Evolutionary conservation across 2,888 invertebrate species (phyloP).

Genomic region (Drosophila meridionalis): DNA sequence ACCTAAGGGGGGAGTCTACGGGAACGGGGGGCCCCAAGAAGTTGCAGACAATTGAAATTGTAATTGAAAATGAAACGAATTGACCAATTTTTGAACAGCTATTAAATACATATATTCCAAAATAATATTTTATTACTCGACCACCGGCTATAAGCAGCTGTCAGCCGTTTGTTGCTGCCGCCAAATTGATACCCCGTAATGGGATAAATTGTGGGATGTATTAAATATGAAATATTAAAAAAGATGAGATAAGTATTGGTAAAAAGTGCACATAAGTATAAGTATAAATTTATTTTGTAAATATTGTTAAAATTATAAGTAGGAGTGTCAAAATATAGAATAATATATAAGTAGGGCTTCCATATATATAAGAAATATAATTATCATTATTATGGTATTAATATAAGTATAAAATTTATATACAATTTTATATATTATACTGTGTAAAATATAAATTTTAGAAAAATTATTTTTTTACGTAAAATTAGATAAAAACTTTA

Average conservation of each 20-base stretch:
- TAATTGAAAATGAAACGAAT: constrained; percentile 63
- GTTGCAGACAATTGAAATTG: constrained; percentile 44
- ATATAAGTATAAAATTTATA: too few relatives aligned
- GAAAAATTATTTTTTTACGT: too few relatives aligned
- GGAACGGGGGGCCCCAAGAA: constrained; percentile 8
- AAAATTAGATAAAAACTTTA: too few relatives aligned
- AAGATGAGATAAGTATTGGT: too few relatives aligned
- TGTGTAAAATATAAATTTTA: too few relatives aligned
- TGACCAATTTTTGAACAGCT: constrained; percentile 45
- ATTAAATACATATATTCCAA: constrained; percentile 65
- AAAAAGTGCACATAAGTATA: neutral
- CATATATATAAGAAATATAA: too few relatives aligned
- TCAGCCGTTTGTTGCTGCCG: constrained; percentile 66
- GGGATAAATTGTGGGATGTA: neutral
- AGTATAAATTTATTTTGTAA: neutral
- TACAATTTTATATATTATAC: too few relatives aligned
- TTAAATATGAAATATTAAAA: neutral
- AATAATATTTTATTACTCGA: constrained; percentile 52
- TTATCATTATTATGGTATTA: too few relatives aligned
- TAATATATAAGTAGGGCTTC: too few relatives aligned
- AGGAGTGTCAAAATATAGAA: neutral
- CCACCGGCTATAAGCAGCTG: constrained; percentile 48
- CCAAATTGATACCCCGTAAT: constrained; percentile 38
- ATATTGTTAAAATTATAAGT: neutral
- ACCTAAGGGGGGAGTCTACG: neutral